phyloP scores from a whole-genome alignment of 2,113 vertebrate species.

The Tapirus terrestris region DNA sequence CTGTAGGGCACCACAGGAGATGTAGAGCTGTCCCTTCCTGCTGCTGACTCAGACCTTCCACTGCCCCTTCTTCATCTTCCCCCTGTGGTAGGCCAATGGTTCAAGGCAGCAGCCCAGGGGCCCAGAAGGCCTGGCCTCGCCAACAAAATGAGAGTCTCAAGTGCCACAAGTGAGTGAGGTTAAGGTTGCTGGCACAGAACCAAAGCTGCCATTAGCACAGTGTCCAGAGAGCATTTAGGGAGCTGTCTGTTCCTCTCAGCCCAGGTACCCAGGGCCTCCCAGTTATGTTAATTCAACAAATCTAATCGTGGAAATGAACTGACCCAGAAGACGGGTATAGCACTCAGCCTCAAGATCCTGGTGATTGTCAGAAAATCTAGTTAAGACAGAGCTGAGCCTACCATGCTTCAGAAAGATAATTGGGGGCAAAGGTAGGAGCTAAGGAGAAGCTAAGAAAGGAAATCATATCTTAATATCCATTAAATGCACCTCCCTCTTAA shows the following conservation, averaged over 20 bases:
- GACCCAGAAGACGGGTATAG: not conserved
- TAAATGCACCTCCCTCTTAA: conserved; percentile 19
- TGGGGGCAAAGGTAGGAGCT: not conserved
- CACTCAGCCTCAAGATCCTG: not conserved
- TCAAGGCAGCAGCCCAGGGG: not conserved
- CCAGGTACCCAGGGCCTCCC: not conserved
- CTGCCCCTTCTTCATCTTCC: not conserved
- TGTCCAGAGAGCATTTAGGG: not conserved
- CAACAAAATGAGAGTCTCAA: not conserved
- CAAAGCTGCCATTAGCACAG: not conserved
- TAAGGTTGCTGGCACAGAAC: not conserved
- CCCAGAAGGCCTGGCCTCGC: not conserved
- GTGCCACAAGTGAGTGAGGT: not conserved
- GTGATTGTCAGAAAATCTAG: conserved; percentile 60
- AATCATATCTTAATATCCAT: conserved; percentile 58
- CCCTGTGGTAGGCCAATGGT: not conserved
- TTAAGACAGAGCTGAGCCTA: conserved; percentile 36
- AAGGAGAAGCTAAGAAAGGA: conserved; percentile 40
- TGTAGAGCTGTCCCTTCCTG: not conserved
- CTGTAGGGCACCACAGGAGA: not conserved
- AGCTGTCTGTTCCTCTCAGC: not conserved
- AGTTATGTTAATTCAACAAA: conserved; percentile 53
- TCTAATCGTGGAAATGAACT: conserved; percentile 37
- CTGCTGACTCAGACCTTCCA: not conserved
- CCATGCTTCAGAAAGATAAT: not conserved